phyloP scores from a whole-genome alignment of 2,888 invertebrate species.

The Hecatera dysodea region DNA sequence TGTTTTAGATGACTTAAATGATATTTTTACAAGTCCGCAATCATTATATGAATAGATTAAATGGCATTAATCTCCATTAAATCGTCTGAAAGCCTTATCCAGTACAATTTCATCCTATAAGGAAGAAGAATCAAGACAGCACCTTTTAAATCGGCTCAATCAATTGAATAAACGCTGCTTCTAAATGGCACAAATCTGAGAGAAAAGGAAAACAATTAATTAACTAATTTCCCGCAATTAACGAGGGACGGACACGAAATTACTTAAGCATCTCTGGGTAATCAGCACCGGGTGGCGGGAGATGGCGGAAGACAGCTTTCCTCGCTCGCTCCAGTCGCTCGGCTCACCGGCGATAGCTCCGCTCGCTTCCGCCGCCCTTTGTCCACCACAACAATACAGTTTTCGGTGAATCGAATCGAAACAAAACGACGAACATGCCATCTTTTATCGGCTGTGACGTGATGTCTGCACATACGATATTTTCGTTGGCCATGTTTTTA shows the following conservation, averaged over 20 bases:
- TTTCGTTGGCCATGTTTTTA: constrained; percentile 48
- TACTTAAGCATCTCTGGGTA: constrained; percentile 85
- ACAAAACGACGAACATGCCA: constrained; percentile 62
- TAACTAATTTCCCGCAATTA: constrained; percentile 88
- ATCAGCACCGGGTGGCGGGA: constrained; percentile 72
- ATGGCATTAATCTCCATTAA: not conserved
- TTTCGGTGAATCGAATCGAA: constrained; percentile 67
- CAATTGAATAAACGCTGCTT: constrained; percentile 69
- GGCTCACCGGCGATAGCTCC: constrained; percentile 70
- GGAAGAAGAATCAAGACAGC: constrained; percentile 37
- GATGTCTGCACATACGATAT: constrained; percentile 35
- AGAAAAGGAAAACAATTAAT: constrained; percentile 88
- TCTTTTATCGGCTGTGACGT: constrained; percentile 53
- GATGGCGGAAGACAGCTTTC: constrained; percentile 79
- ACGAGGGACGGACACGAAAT: constrained; percentile 84
- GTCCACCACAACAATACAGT: constrained; percentile 74
- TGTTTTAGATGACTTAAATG: not conserved
- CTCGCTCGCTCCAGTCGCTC: constrained; percentile 70
- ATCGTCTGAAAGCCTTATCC: not conserved
- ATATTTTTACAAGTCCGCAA: not conserved
- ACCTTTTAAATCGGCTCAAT: constrained; percentile 65
- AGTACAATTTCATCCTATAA: constrained; percentile 7
- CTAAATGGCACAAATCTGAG: constrained; percentile 78
- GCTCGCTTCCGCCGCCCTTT: constrained; percentile 76
- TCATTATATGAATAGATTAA: not conserved